Conservation (phyloP, 1,140 invertebrate genomes). For the Panonychus citri region DNA sequence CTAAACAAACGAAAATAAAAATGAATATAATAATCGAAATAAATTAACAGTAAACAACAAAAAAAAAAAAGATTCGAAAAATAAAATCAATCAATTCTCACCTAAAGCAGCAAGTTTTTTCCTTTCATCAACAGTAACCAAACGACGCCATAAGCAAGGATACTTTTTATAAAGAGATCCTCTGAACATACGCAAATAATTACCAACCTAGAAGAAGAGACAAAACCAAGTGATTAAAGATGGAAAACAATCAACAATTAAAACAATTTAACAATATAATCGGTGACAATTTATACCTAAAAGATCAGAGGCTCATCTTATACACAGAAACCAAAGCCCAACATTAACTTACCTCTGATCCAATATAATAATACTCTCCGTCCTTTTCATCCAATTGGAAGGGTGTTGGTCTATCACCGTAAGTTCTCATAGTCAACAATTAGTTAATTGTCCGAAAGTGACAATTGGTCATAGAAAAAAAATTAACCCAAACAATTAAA, state of each 20-base stretch:
- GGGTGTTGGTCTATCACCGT: slow-evolving; percentile 88
- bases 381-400: slow-evolving; percentile 93
- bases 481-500: too few relatives aligned
- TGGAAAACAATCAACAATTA: background rate
- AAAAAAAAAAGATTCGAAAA: too few relatives aligned
- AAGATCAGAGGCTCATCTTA: too few relatives aligned
- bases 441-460: background rate
- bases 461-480: too few relatives aligned
- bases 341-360: slow-evolving; percentile 68
- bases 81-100: slow-evolving; percentile 7
- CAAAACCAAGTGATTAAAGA: background rate
- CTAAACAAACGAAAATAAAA: slow-evolving; percentile 18
- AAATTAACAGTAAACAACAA: too few relatives aligned
- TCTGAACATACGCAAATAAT: slow-evolving; percentile 85
- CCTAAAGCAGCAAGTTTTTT: slow-evolving; percentile 78
- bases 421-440: slow-evolving; percentile 33
- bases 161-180: slow-evolving; percentile 96
- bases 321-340: too few relatives aligned
- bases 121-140: slow-evolving; percentile 86
- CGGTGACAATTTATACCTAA: too few relatives aligned
- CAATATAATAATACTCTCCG: slow-evolving; percentile 81
- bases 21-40: background rate
- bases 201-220: slow-evolving; percentile 46
- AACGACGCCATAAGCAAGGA: slow-evolving; percentile 81
- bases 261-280: background rate